These are phyloP conservation scores for Perca schrenkii DNA, from an alignment of 2,113 vertebrate species.

Conservation along the genomic window DNA sequence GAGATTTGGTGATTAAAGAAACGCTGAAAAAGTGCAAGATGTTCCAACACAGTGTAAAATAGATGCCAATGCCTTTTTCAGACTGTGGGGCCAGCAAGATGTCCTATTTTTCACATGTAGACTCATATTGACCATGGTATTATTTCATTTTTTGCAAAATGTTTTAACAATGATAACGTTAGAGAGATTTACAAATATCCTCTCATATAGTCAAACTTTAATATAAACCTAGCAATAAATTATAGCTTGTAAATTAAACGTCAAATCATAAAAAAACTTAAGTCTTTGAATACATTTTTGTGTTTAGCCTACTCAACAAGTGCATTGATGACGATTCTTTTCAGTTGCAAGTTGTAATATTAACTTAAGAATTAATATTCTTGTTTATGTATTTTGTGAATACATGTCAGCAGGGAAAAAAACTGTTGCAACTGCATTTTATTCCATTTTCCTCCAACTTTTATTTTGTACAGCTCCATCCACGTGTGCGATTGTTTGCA, in stretches of 20 bases:
- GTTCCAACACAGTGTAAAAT: not conserved
- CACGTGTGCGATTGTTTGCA: constrained; percentile 61
- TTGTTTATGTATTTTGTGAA: not conserved
- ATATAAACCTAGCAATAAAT: not conserved
- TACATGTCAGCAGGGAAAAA: no score
- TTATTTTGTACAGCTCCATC: constrained; percentile 1
- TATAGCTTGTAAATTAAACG: not conserved
- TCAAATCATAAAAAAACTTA: not conserved
- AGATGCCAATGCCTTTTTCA: not conserved
- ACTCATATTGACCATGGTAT: not conserved
- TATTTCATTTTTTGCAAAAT: not conserved
- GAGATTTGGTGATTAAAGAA: not conserved
- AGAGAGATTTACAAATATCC: not conserved
- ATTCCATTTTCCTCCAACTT: not conserved
- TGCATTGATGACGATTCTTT: not conserved
- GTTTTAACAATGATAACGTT: not conserved
- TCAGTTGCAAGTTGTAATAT: not conserved
- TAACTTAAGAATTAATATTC: not conserved
- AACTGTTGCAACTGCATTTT: not conserved
- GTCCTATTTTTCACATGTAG: not conserved
- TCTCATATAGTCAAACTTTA: not conserved
- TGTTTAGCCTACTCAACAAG: not conserved
- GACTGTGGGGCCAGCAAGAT: not conserved
- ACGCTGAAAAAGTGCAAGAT: not conserved
- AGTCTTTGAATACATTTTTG: not conserved